Percentiles rank a stretch among this genome's conserved stretches.
Conservation (phyloP, 2,113 vertebrate genomes). For the Prinia subflava region DNA sequence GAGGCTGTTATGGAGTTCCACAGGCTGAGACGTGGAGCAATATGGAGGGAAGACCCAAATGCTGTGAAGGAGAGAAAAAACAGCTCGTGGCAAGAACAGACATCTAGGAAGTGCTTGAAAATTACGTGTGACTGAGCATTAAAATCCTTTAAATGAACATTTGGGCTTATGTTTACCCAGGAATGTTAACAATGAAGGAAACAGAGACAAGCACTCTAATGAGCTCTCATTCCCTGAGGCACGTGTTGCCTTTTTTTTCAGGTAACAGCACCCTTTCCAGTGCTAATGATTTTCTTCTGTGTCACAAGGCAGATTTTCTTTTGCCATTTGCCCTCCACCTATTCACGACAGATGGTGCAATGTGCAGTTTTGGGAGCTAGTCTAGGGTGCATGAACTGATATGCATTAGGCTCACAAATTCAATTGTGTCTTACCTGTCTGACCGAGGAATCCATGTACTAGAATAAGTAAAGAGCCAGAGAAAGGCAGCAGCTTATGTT, state of each 20-base stretch:
- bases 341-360: background rate
- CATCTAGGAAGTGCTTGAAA: background rate
- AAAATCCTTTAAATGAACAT: background rate
- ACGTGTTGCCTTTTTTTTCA: background rate
- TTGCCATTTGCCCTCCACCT: background rate
- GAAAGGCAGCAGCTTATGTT: constrained; percentile 50
- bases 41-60: background rate
- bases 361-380: constrained; percentile 25
- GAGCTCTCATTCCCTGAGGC: constrained; percentile 24
- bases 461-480: constrained; percentile 28
- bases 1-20: fast-evolving
- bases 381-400: constrained; percentile 54
- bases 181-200: background rate
- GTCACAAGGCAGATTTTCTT: background rate
- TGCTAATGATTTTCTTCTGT: constrained; percentile 27
- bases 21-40: background rate
- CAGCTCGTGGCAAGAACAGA: background rate
- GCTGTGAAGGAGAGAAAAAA: background rate
- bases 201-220: background rate
- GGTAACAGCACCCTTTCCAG: background rate
- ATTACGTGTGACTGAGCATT: background rate
- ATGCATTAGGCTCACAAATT: constrained; percentile 60
- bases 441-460: constrained; percentile 30
- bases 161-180: background rate
- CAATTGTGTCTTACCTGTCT: constrained; percentile 66